A percentile compares a stretch with the other conserved stretches of the same genome.
phyloP scores from a whole-genome alignment of 2,113 vertebrate species.

The Daphoenositta chrysoptera region DNA sequence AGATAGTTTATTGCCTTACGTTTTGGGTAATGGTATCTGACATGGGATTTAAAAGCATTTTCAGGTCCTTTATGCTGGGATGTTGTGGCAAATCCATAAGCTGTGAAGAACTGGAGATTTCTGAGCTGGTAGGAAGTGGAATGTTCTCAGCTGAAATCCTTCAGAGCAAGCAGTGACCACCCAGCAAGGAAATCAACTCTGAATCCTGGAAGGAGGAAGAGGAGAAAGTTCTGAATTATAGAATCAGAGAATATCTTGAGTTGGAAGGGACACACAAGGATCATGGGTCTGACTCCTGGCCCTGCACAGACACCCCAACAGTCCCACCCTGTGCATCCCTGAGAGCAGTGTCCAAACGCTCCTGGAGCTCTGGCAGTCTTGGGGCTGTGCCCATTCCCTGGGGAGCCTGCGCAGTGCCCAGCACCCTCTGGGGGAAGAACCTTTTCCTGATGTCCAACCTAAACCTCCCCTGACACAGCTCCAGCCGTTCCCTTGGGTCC shows the following conservation, averaged over 20 bases:
- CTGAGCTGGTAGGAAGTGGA: background rate
- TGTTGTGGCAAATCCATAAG: background rate
- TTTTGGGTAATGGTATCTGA: background rate
- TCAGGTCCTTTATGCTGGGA: background rate
- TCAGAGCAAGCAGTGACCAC: background rate
- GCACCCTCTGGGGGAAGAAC: background rate
- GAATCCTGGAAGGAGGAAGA: background rate
- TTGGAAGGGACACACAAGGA: background rate
- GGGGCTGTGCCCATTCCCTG: background rate
- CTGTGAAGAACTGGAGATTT: background rate
- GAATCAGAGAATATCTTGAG: background rate
- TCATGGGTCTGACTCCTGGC: background rate
- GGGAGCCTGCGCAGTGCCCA: background rate
- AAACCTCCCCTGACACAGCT: background rate
- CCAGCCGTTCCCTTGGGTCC: background rate
- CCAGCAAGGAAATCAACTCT: background rate
- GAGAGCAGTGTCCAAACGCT: fast-evolving
- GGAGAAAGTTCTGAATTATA: background rate
- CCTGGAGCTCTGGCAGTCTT: background rate
- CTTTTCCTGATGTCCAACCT: background rate
- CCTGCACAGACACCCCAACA: background rate
- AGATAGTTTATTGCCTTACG: background rate
- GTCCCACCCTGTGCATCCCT: background rate
- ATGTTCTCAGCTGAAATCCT: background rate
- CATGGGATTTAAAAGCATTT: background rate